Percentiles rank a stretch among this genome's conserved stretches.
Evolutionary conservation across 2,888 invertebrate species (phyloP).

Genomic region (Criorhina ranunculi): DNA sequence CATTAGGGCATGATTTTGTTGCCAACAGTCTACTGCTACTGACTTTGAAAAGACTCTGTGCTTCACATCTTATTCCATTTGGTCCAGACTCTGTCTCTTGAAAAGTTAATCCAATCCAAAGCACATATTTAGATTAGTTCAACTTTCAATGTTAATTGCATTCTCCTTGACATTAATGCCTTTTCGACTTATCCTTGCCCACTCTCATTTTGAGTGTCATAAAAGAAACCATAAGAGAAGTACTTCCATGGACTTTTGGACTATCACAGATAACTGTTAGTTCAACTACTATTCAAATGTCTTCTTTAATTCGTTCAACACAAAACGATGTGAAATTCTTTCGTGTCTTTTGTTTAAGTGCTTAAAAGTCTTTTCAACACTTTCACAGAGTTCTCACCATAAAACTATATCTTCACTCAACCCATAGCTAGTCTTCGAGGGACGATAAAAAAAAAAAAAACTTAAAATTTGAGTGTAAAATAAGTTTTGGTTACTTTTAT

Average conservation of each 20-base stretch:
- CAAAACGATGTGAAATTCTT: not conserved
- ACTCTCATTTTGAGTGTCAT: not conserved
- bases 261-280: slow-evolving; percentile 40
- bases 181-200: no score
- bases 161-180: no score
- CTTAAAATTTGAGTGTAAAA: slow-evolving; percentile 30
- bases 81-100: no score
- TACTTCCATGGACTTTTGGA: slow-evolving; percentile 34
- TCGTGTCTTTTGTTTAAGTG: slow-evolving; percentile 16
- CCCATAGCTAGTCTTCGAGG: not conserved
- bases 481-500: slow-evolving; percentile 40
- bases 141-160: no score
- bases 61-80: no score
- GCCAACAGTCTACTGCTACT: no score
- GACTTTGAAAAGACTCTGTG: no score
- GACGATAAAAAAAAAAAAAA: not conserved
- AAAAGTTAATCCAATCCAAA: no score
- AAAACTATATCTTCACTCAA: slow-evolving; percentile 14
- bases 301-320: not conserved
- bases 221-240: not conserved
- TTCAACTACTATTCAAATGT: slow-evolving; percentile 12
- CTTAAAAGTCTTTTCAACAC: slow-evolving; percentile 30
- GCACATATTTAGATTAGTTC: no score
- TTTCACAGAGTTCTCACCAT: slow-evolving; percentile 23
- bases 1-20: no score